Base-by-base conservation (phyloP, 2,113 vertebrate genomes). In the Rhegmatorhina hoffmannsi region DNA sequence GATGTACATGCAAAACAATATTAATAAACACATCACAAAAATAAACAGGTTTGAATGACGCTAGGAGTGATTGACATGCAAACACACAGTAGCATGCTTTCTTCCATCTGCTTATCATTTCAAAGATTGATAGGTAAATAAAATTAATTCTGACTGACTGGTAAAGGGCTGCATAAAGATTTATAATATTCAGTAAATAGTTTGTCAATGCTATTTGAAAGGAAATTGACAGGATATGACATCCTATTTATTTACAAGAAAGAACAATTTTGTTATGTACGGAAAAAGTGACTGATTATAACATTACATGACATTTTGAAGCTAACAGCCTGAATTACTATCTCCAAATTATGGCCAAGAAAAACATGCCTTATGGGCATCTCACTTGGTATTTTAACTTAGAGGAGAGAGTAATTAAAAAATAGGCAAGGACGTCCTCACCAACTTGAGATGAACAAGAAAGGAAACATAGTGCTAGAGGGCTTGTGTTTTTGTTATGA, bases 281-380 rank as follows among this genome's bases (percentile, higher is more conserved):
- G 84, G 94, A 93, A 92, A 87, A 92, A 81, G 53, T 79, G 84
- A 59, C 64, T 88, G 82, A 93, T 94, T 79, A 77, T 82, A 90
- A 89, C 16, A 66, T 93, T 95, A 82, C 29, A 43, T 90, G 73
- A 90, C 62, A 93, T 90, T 97, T 96, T 95, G 55, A 96, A 97
- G 74, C 44, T 89, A 94, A 93, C 19, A 81, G 31, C 46, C 97
- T 95, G 52, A 84, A 91, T 96, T 94, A 86, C 79, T 96, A 44
- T 84, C 94, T 92, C 19, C 6, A 3, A 80, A 85, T 83, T 87
- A 63, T 25, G 63, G 9, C 21, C 50, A 84, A 89, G 64, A 88
- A 96, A 96, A 97, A 94, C 69, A 89, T 66, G 38, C 40, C 79
- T 96, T 87, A 29, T 68, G 34, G 81, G 50, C 50, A 89, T 94